These are phyloP conservation scores for Agriotes lineatus DNA, from an alignment of 2,888 invertebrate species.

Conservation along the genomic window DNA sequence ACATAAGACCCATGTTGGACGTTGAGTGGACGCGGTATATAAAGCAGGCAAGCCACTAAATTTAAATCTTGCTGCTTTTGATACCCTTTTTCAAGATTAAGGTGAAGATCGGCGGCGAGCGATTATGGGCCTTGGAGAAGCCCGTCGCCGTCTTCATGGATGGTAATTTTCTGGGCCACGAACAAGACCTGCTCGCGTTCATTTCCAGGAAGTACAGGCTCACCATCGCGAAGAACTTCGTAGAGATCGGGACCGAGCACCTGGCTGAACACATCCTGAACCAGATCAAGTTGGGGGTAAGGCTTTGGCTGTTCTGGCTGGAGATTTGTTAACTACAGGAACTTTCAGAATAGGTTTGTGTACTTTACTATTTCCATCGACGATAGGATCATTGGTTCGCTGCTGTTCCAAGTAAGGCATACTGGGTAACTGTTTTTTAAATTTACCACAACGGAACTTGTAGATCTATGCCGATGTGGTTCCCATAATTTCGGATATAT, in stretches of 20 bases:
- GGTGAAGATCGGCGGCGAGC: constrained; percentile 64
- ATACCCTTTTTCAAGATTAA: constrained; percentile 48
- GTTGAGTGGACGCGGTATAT: constrained; percentile 62
- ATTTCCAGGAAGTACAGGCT: constrained; percentile 67
- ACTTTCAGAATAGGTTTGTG: constrained; percentile 70
- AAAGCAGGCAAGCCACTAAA: constrained; percentile 49
- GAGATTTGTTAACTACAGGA: background rate
- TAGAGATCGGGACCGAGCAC: constrained; percentile 64
- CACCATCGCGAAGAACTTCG: constrained; percentile 66
- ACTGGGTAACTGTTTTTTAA: too few relatives aligned
- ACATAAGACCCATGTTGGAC: constrained; percentile 60
- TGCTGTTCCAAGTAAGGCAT: constrained; percentile 71
- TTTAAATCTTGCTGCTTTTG: background rate
- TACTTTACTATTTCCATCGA: constrained; percentile 70
- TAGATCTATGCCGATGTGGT: constrained; percentile 73
- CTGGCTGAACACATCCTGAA: constrained; percentile 65
- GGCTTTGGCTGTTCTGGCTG: background rate
- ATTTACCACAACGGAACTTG: too few relatives aligned
- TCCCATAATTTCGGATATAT: constrained; percentile 72
- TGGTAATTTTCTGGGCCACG: constrained; percentile 69
- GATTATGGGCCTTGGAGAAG: constrained; percentile 66
- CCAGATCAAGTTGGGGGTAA: constrained; percentile 42
- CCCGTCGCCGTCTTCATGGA: constrained; percentile 69
- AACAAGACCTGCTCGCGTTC: constrained; percentile 66
- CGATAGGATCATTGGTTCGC: constrained; percentile 65